Conservation (phyloP, 2,797 vertebrate genomes). For the Sciaenops ocellatus region DNA sequence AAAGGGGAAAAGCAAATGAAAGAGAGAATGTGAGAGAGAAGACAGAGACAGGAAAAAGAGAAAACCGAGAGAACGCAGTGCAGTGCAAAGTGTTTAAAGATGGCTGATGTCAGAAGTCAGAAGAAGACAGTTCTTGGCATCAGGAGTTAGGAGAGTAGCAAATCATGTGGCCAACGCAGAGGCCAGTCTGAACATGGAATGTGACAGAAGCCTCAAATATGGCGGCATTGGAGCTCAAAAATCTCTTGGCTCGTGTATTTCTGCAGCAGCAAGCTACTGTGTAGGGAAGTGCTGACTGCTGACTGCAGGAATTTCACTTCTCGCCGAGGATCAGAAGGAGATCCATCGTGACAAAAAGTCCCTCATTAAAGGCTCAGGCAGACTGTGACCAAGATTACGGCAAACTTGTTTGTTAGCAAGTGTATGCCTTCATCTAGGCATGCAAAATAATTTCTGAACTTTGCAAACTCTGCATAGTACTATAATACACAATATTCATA, state of each 20-base stretch:
- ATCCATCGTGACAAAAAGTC: slow-evolving; percentile 76
- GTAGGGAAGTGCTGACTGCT: slow-evolving; percentile 79
- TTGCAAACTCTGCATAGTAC: slow-evolving; percentile 32
- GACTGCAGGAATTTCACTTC: slow-evolving; percentile 73
- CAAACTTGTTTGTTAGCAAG: slow-evolving; percentile 73
- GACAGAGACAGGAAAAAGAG: slow-evolving; percentile 58
- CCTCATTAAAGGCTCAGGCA: slow-evolving; percentile 76
- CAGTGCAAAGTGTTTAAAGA: slow-evolving; percentile 80
- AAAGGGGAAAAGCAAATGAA: slow-evolving; percentile 69
- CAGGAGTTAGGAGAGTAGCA: slow-evolving; percentile 48
- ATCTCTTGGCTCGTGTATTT: slow-evolving; percentile 73
- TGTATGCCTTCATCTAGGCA: slow-evolving; percentile 38
- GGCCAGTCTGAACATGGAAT: slow-evolving; percentile 72
- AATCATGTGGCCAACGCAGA: slow-evolving; percentile 69
- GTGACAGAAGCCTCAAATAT: slow-evolving; percentile 75
- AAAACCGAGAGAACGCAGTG: slow-evolving; percentile 68
- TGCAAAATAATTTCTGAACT: slow-evolving; percentile 39
- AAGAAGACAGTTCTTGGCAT: slow-evolving; percentile 72
- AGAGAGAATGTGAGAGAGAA: slow-evolving; percentile 59
- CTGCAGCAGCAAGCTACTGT: slow-evolving; percentile 77
- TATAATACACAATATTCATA: slow-evolving; percentile 10
- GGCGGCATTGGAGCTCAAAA: slow-evolving; percentile 70
- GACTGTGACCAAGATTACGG: slow-evolving; percentile 73
- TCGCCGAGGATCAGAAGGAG: slow-evolving; percentile 73
- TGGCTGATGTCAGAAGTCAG: slow-evolving; percentile 78